Conservation (phyloP, 1,140 invertebrate species). For the Diploscapter pachys region DNA sequence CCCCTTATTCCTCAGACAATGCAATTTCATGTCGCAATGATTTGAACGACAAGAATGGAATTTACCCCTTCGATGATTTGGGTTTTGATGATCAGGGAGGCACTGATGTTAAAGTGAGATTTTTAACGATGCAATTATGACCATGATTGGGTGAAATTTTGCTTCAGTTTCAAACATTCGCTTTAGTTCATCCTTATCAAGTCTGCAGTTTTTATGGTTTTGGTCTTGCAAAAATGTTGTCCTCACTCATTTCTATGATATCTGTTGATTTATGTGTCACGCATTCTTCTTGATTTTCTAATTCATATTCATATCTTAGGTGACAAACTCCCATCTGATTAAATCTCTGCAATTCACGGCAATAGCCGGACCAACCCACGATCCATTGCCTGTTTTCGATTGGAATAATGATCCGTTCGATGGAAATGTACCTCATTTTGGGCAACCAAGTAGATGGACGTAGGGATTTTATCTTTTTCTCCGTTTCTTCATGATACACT, state of each 20-base stretch:
- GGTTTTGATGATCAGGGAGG: conserved; percentile 68
- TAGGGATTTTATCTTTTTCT: background rate
- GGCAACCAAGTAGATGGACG: conserved; percentile 27
- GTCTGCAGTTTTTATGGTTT: too few relatives aligned
- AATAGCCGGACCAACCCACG: conserved; percentile 66
- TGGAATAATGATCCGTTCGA: conserved; percentile 68
- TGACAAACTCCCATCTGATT: conserved; percentile 60
- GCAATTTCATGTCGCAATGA: conserved; percentile 71
- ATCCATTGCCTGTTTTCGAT: conserved; percentile 69
- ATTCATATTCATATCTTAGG: conserved; percentile 41
- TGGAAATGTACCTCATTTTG: conserved; percentile 56
- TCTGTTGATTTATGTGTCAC: too few relatives aligned
- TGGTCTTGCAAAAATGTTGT: too few relatives aligned
- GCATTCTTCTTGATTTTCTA: background rate
- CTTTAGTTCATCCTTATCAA: too few relatives aligned
- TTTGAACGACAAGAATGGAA: conserved; percentile 69
- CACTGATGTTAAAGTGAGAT: conserved; percentile 68
- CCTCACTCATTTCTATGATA: too few relatives aligned
- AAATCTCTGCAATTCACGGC: conserved; percentile 64
- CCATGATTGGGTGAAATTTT: too few relatives aligned
- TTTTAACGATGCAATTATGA: too few relatives aligned
- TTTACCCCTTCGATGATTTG: conserved; percentile 67
- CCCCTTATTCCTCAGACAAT: conserved; percentile 72
- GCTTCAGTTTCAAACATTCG: too few relatives aligned
- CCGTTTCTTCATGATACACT: background rate